These are phyloP conservation scores for Octopus bimaculoides DNA, from an alignment of 1,140 invertebrate genomes.

Conservation along the genomic window DNA sequence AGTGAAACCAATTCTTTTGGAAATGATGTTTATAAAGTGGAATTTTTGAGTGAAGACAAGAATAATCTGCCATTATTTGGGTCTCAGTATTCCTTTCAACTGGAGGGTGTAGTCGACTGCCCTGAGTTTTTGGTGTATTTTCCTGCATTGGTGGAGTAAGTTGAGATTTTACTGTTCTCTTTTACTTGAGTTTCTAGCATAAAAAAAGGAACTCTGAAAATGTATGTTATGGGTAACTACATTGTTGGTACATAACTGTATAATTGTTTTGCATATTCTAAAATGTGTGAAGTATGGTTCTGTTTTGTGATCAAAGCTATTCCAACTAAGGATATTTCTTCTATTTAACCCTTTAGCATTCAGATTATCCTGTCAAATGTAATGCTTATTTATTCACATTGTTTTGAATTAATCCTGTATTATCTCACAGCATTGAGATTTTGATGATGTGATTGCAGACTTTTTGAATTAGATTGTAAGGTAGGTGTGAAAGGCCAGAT, in stretches of 20 bases:
- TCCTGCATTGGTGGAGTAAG: constrained; percentile 74
- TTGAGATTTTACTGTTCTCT: constrained; percentile 1
- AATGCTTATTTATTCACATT: too few species aligned
- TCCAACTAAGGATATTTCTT: background rate
- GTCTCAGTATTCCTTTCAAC: constrained; percentile 91
- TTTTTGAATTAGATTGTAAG: too few species aligned
- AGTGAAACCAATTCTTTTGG: constrained; percentile 71
- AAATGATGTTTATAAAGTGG: constrained; percentile 82
- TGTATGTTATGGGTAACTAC: background rate
- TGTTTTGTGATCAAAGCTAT: background rate
- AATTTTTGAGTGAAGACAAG: constrained; percentile 69
- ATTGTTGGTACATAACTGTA: background rate
- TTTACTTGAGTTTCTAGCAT: background rate
- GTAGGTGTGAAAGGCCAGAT: too few species aligned
- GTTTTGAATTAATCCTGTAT: too few species aligned
- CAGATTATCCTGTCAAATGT: too few species aligned
- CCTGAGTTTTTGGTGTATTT: constrained; percentile 98
- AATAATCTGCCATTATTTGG: constrained; percentile 81
- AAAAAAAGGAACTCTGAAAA: background rate
- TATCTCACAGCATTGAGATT: too few species aligned
- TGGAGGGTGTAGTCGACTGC: constrained; percentile 96
- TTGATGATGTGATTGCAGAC: too few species aligned
- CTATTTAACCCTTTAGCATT: background rate
- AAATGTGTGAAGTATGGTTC: background rate
- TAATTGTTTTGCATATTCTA: background rate